Evolutionary conservation across 23 tunicate species (phyloP).

Genomic region (Diplosoma virens): DNA sequence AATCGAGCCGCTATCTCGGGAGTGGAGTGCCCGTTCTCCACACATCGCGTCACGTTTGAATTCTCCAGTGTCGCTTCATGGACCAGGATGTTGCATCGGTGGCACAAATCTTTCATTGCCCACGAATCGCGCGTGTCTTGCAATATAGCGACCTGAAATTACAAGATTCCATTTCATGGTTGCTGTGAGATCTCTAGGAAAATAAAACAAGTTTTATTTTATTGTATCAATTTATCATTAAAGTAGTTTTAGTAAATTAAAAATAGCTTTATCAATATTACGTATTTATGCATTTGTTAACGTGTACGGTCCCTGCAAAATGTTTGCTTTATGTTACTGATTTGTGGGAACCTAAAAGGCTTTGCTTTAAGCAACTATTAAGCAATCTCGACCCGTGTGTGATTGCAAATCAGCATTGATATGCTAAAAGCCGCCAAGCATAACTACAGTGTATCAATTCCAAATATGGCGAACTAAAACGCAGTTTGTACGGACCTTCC

Average conservation of each 20-base stretch:
- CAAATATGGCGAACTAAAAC: background rate
- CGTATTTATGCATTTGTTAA: too few relatives aligned
- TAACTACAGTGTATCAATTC: too few relatives aligned
- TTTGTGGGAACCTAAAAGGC: too few relatives aligned
- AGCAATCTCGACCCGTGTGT: too few relatives aligned
- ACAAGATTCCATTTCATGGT: background rate
- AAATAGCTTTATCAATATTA: background rate
- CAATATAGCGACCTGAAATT: constrained; percentile 56
- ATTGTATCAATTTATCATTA: too few relatives aligned
- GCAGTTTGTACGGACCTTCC: constrained; percentile 43
- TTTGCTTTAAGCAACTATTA: too few relatives aligned
- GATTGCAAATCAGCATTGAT: too few relatives aligned
- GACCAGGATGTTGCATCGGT: constrained; percentile 55
- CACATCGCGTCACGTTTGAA: constrained; percentile 38
- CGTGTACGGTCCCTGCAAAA: too few relatives aligned
- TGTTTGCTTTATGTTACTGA: too few relatives aligned
- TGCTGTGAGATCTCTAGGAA: too few relatives aligned
- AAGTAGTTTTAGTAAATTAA: background rate
- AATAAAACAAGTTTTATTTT: too few relatives aligned
- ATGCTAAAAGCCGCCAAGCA: too few relatives aligned
- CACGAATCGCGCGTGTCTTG: constrained; percentile 93
- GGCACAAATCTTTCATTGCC: constrained; percentile 63
- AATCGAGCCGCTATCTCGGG: constrained; percentile 76
- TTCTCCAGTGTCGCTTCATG: constrained; percentile 92
- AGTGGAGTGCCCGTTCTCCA: constrained; percentile 91